Base-by-base conservation (phyloP, 2,797 vertebrate species). In the Hippoglossus hippoglossus region DNA sequence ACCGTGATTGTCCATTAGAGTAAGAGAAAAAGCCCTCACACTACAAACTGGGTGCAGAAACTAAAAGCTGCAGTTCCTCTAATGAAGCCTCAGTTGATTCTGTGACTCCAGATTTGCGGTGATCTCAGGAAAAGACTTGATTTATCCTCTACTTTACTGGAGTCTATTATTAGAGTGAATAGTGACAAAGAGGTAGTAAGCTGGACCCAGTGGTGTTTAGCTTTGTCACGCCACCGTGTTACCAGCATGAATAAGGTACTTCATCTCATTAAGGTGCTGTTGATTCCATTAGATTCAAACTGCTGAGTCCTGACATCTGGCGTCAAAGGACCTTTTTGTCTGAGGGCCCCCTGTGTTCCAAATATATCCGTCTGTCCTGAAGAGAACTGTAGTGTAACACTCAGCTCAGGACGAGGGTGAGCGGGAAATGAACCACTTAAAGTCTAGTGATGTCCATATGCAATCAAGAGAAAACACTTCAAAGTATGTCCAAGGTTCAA, bases 191-290 rank as follows among this genome's bases (percentile, higher is more conserved):
- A 39, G 22, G 41, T 16, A 73, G 50, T n/a, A 19, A 49, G 5
- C n/a, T 39, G 6, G 31, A 41, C 1, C 39, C 52, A 53, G 2
- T 51, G 13, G 49, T 36, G 49, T 36, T 53, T 24, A 41, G 6
- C 31, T 15, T 28, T 67, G 62, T 71, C 66, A 75, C 0, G 0
- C 61, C 22, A 54, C 34, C 25, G 8, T 12, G 25, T 65, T 60
- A 56, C 41, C 28, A 11, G 57, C 21, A 50, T 49, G 31, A 76
- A 61, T 68, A 34, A 5, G 11, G n/a, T 34, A 53, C 51, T 68
- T 82, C n/a, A 78, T 86, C 31, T 52, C 76, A 75, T 83, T 71
- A 70, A 24, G 39, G 8, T 55, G 58, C 52, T 34, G 22, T 54
- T 60, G 51, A 74, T 46, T 64, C 21, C 26, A 52, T 83, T 82